Base-by-base conservation (phyloP, 2,797 vertebrate species). In the Mormyrops attenuatus region DNA sequence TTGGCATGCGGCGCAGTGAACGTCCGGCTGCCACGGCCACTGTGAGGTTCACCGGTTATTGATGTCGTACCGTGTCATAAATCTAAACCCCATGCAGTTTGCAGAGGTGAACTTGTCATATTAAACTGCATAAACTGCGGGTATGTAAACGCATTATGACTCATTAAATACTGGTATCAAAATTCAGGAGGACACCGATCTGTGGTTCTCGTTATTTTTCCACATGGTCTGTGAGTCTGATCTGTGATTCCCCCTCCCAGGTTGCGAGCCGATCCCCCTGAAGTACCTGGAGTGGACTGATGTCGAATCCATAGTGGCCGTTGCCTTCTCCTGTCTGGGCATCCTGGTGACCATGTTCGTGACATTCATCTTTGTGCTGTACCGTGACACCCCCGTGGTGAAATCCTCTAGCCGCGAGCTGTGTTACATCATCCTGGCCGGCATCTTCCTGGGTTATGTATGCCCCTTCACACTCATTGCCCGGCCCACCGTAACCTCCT, bases 391-490 rank as follows among this genome's bases (percentile, higher is more conserved):
- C 0, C 99, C 98, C 0, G 98, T 99, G 94, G 99, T 99, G 82
- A 99, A 99, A 94, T 99, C 98, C 50, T 99, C 98, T 91, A 99
- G 98, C 90, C 96, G 97, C 0, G 99, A 99, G 93, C 98, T 99
- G 89, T 99, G 99, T 94, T 99, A 98, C 89, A 99, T 99, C 93
- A 99, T 99, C 92, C 94, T 99, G 90, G 97, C 97, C 26, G 99
- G 99, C 90, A 99, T 99, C 93, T 98, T 99, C 95, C 93, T 99
- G 8, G 99, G 99, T 90, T 99, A 99, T 0, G 97, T 99, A 92
- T 99, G 98, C 92, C 98, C 99, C 9, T 99, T 99, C 94, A 99
- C 98, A 0, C 95, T 99, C 86, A 98, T 99, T 3, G 98, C 98
- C 90, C 97, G 94, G 57, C 98, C 99, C 41, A 98, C 97, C 0